Evolutionary conservation across 2,797 vertebrate species (phyloP).

Genomic region (Psittacula echo): DNA sequence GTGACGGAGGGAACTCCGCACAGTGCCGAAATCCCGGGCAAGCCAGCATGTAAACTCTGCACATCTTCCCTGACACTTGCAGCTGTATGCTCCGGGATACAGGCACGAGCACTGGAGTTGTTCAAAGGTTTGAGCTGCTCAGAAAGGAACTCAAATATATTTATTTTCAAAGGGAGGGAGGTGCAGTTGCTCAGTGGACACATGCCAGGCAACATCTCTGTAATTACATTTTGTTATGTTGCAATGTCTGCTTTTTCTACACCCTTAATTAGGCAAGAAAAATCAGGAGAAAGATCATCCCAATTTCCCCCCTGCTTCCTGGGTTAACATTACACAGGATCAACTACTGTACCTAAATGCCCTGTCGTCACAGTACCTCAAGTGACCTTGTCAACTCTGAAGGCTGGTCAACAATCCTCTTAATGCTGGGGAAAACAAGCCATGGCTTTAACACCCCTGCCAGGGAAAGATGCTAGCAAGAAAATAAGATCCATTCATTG

Average conservation of each 20-base stretch:
- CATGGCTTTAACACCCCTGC: not conserved
- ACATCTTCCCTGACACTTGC: not conserved
- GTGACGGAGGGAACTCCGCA: conserved; percentile 33
- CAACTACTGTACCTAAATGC: conserved; percentile 49
- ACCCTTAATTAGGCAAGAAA: conserved; percentile 57
- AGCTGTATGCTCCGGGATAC: not conserved
- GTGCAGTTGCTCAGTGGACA: conserved; percentile 39
- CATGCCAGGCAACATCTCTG: conserved; percentile 29
- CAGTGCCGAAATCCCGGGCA: not conserved
- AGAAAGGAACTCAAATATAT: conserved; percentile 11
- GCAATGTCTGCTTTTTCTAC: conserved; percentile 58
- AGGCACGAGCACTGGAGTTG: not conserved
- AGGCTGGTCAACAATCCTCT: conserved; percentile 71
- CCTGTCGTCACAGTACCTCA: conserved; percentile 62
- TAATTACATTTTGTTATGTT: conserved; percentile 63
- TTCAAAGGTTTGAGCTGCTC: conserved; percentile 20
- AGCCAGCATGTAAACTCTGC: conserved; percentile 2
- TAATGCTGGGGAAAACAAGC: conserved; percentile 36
- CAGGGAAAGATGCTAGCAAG: conserved; percentile 34
- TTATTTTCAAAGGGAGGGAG: not conserved
- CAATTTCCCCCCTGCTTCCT: conserved; percentile 13
- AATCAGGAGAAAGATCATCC: conserved; percentile 49
- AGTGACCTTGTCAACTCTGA: conserved; percentile 72
- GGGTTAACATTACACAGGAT: conserved; percentile 46
- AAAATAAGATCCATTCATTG: conserved; percentile 10